Evolutionary conservation across 1,140 invertebrate genomes (phyloP).

Genomic region (Bombus impatiens): DNA sequence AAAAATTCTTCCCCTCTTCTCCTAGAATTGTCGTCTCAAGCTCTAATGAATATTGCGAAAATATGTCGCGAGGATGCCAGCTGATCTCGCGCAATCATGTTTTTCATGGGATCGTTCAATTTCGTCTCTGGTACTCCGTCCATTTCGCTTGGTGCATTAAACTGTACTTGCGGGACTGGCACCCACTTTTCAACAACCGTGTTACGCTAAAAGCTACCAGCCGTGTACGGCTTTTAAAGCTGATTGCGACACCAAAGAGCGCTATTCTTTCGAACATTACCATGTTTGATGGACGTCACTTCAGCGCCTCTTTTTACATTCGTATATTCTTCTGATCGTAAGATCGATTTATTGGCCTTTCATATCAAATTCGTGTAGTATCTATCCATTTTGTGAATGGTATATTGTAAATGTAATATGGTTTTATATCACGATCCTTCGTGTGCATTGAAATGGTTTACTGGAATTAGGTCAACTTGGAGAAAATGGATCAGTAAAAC

Average conservation of each 20-base stretch:
- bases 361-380: neutral
- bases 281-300: conserved; percentile 15
- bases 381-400: neutral
- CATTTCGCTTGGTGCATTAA: conserved; percentile 65
- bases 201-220: conserved; percentile 60
- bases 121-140: conserved; percentile 33
- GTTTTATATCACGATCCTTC: neutral
- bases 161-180: conserved; percentile 53
- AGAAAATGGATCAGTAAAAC: neutral
- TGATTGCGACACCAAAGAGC: conserved; percentile 39
- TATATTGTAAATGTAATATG: neutral
- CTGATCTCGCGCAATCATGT: conserved; percentile 25
- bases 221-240: conserved; percentile 61
- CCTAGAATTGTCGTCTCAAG: too few relatives aligned
- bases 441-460: neutral
- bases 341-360: neutral
- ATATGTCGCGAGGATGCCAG: neutral
- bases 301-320: neutral
- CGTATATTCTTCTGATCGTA: neutral
- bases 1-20: neutral
- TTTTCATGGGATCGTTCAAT: conserved; percentile 55
- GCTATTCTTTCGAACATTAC: conserved; percentile 45
- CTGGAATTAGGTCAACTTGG: neutral
- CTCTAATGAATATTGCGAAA: conserved; percentile 13
- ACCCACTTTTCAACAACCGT: conserved; percentile 64